These are phyloP conservation scores for Dione juno DNA, from an alignment of 2,888 invertebrate species.

Conservation along the genomic window DNA sequence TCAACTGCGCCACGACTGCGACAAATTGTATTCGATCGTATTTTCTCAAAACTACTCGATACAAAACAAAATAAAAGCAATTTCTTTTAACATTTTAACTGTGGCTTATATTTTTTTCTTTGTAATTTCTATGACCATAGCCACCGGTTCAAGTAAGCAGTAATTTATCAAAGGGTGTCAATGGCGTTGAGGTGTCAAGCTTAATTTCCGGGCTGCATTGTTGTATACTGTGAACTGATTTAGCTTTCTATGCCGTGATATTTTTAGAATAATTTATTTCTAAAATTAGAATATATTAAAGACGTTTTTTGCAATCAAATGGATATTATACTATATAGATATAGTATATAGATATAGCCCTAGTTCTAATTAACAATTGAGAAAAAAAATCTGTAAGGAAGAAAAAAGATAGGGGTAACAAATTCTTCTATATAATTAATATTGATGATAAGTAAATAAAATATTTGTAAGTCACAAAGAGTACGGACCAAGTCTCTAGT, in stretches of 20 bases:
- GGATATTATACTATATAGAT: too few relatives aligned
- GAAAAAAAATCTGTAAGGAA: too few relatives aligned
- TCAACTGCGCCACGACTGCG: neutral
- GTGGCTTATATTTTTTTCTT: neutral
- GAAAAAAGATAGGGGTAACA: too few relatives aligned
- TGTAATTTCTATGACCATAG: neutral
- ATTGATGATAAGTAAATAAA: too few relatives aligned
- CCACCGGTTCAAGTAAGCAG: neutral
- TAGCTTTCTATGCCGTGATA: neutral
- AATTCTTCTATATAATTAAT: too few relatives aligned
- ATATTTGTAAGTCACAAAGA: too few relatives aligned
- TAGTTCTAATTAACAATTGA: too few relatives aligned
- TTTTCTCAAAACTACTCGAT: neutral
- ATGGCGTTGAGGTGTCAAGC: neutral
- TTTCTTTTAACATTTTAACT: neutral
- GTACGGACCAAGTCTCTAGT: too few relatives aligned
- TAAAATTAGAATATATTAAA: neutral
- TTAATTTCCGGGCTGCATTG: slow-evolving; percentile 4
- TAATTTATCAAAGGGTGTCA: slow-evolving; percentile 13
- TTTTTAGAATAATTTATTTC: neutral
- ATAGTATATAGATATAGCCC: too few relatives aligned
- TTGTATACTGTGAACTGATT: neutral
- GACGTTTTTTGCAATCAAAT: neutral
- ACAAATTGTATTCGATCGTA: neutral
- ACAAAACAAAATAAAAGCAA: neutral